Evolutionary conservation across 2,797 vertebrate species (phyloP).

Genomic region (Acanthurus tractus): DNA sequence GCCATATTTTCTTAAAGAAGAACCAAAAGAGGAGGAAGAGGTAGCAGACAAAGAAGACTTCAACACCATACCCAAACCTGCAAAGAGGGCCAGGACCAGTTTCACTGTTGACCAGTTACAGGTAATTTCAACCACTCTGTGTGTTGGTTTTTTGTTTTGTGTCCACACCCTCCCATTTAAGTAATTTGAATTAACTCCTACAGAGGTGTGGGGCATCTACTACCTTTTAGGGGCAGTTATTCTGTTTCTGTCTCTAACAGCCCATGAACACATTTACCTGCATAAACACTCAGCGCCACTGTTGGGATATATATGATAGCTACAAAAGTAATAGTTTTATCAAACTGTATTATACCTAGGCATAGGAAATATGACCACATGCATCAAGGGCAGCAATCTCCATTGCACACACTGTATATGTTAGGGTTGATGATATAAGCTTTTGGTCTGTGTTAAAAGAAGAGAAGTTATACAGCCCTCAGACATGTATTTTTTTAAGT

Average conservation of each 20-base stretch:
- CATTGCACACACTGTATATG: too few relatives aligned
- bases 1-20: slow-evolving; percentile 79
- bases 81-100: slow-evolving; percentile 97
- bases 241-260: too few relatives aligned
- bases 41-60: slow-evolving; percentile 89
- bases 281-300: too few relatives aligned
- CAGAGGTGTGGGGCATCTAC: too few relatives aligned
- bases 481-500: too few relatives aligned
- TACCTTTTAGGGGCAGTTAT: too few relatives aligned
- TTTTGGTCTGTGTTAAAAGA: too few relatives aligned
- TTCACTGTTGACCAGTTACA: slow-evolving; percentile 97
- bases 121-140: slow-evolving; percentile 76
- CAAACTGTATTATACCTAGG: not conserved
- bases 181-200: not conserved
- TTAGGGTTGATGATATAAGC: too few relatives aligned
- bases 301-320: too few relatives aligned
- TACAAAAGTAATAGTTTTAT: not conserved
- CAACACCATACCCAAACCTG: slow-evolving; percentile 88
- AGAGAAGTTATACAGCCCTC: too few relatives aligned
- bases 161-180: not conserved
- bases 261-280: too few relatives aligned
- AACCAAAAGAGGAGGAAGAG: slow-evolving; percentile 89
- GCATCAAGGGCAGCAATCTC: not conserved
- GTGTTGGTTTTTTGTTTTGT: not conserved
- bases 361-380: not conserved